These are phyloP conservation scores for Muschampia plurimacula DNA, from an alignment of 2,888 invertebrate species.

Conservation along the genomic window DNA sequence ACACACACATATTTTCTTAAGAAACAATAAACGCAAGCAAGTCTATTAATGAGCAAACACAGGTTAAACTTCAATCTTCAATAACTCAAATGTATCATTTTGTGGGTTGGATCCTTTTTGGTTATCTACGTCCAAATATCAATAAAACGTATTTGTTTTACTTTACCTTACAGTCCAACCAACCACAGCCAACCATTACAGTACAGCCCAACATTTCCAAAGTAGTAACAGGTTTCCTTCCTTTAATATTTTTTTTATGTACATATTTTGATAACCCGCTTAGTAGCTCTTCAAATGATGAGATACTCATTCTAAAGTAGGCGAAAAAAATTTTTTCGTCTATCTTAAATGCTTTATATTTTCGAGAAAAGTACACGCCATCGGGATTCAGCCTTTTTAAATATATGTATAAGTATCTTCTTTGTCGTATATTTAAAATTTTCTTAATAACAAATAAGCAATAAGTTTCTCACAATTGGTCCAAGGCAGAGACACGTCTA, in stretches of 20 bases:
- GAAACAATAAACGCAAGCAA: neutral
- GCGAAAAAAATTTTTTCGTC: conserved; percentile 44
- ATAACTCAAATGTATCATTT: neutral
- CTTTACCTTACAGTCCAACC: conserved; percentile 45
- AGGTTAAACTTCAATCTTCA: neutral
- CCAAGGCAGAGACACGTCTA: neutral
- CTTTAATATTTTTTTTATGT: conserved; percentile 45
- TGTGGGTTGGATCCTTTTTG: neutral
- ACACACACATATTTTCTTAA: neutral
- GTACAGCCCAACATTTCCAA: conserved; percentile 49
- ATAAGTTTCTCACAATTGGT: neutral
- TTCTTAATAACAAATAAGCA: neutral
- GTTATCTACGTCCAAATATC: neutral
- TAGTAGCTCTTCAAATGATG: conserved; percentile 43
- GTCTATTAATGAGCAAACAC: neutral
- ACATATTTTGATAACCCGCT: conserved; percentile 20
- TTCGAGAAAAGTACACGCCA: conserved; percentile 38
- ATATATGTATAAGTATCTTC: conserved; percentile 50
- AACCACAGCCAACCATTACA: too few relatives aligned
- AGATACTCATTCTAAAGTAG: conserved; percentile 51
- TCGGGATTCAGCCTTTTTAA: conserved; percentile 48
- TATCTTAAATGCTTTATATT: conserved; percentile 40
- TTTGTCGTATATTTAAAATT: conserved; percentile 36
- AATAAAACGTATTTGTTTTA: conserved; percentile 31
- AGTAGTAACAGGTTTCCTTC: conserved; percentile 51